Percentiles rank a stretch among this genome's conserved stretches.
Evolutionary conservation across 2,113 vertebrate genomes (phyloP).

Genomic region (Ornithorhynchus anatinus): DNA sequence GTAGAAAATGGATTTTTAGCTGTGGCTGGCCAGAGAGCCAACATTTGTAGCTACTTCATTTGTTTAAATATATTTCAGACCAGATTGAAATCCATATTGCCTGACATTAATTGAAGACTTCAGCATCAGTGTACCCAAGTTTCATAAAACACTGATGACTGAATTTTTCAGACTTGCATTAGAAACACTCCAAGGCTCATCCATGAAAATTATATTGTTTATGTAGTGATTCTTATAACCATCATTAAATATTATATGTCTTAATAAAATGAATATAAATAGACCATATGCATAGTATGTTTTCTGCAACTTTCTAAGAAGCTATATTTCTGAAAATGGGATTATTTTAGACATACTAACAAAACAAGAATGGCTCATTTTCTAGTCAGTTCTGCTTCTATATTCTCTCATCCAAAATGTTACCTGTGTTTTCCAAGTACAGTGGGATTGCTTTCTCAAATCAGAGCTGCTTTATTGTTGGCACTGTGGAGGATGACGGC

Average conservation of each 20-base stretch:
- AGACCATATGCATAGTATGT: slow-evolving; percentile 54
- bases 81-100: slow-evolving; percentile 83
- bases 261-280: slow-evolving; percentile 70
- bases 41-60: slow-evolving; percentile 81
- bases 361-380: too few species aligned
- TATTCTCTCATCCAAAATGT: too few species aligned
- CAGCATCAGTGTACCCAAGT: slow-evolving; percentile 66
- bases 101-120: slow-evolving; percentile 78
- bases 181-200: slow-evolving; percentile 66
- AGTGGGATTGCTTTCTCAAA: too few species aligned
- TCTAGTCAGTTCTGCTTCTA: too few species aligned
- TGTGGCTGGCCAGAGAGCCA: slow-evolving; percentile 76
- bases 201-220: slow-evolving; percentile 67
- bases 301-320: slow-evolving; percentile 65
- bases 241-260: slow-evolving; percentile 67
- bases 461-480: too few species aligned
- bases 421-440: too few species aligned
- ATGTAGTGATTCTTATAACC: slow-evolving; percentile 60
- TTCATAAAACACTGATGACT: slow-evolving; percentile 67
- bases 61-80: slow-evolving; percentile 82
- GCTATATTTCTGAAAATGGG: slow-evolving; percentile 51
- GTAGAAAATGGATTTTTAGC: slow-evolving; percentile 79
- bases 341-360: too few species aligned
- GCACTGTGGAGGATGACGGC: too few species aligned
- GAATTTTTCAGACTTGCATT: slow-evolving; percentile 65